A percentile compares a stretch with the other conserved stretches of the same genome.
These are phyloP conservation scores for Cyprinodon diabolis DNA, from an alignment of 2,797 vertebrate genomes.

Conservation along the genomic window DNA sequence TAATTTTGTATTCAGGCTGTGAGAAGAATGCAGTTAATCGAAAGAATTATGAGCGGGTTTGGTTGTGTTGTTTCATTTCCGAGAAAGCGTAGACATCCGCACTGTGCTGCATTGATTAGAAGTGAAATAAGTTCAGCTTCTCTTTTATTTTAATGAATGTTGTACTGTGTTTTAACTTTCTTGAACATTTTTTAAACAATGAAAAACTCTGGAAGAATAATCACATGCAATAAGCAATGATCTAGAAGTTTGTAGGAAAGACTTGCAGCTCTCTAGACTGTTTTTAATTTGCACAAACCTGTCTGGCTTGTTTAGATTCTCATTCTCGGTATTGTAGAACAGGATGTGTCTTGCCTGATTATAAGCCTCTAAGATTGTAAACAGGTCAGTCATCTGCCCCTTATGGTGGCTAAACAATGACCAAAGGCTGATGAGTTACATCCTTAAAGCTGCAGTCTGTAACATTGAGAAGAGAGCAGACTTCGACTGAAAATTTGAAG, in stretches of 20 bases:
- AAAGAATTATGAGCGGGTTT: slow-evolving; percentile 7
- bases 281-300: neutral
- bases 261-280: neutral
- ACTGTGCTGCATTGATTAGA: slow-evolving; percentile 5
- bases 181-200: neutral
- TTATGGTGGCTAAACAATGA: slow-evolving; percentile 25
- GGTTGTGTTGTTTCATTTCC: slow-evolving; percentile 9
- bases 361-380: slow-evolving; percentile 17
- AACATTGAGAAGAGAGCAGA: too few species aligned
- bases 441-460: too few species aligned
- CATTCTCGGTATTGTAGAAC: neutral
- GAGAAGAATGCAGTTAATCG: slow-evolving; percentile 20
- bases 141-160: neutral
- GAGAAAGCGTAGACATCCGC: slow-evolving; percentile 1
- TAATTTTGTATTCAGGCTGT: slow-evolving; percentile 6
- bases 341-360: slow-evolving; percentile 24
- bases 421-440: slow-evolving; percentile 10
- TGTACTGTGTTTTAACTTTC: neutral
- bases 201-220: neutral
- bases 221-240: neutral
- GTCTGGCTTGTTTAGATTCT: neutral
- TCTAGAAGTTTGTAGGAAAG: neutral
- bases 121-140: neutral
- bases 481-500: too few species aligned
- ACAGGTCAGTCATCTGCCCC: slow-evolving; percentile 3